Conservation (phyloP, 2,113 vertebrate species). For the Lasiurus cinereus region DNA sequence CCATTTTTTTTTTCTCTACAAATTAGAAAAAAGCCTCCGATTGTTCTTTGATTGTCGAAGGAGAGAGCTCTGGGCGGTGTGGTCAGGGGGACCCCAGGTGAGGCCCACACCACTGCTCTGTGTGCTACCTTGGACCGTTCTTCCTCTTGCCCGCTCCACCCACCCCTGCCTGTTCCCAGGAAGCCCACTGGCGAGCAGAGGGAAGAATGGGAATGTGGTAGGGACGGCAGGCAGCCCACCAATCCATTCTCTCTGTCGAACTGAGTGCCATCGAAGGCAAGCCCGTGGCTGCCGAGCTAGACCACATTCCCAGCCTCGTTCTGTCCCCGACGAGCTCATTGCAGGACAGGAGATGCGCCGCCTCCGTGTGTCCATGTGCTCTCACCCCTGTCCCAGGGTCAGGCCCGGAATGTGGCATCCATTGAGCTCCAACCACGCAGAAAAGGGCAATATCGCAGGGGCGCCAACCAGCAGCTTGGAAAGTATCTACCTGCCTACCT, state of each 20-base stretch:
- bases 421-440: neutral
- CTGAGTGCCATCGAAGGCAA: neutral
- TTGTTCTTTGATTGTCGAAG: neutral
- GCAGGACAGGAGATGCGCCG: fast-evolving
- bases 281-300: neutral
- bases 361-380: neutral
- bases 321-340: neutral
- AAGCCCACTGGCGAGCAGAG: neutral
- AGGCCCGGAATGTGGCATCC: neutral
- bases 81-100: fast-evolving
- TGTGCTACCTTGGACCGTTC: too few species aligned
- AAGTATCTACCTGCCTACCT: neutral
- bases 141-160: neutral
- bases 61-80: neutral
- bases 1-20: conserved; percentile 20
- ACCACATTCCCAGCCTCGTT: neutral
- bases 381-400: neutral
- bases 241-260: neutral
- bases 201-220: neutral
- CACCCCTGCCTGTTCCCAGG: too few species aligned
- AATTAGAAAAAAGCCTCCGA: neutral
- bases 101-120: neutral
- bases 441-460: neutral
- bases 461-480: neutral
- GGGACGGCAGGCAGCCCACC: neutral